Percentiles rank a stretch among this genome's conserved stretches.
phyloP scores from a whole-genome alignment of 2,888 invertebrate species.

The Trachelus stipa region DNA sequence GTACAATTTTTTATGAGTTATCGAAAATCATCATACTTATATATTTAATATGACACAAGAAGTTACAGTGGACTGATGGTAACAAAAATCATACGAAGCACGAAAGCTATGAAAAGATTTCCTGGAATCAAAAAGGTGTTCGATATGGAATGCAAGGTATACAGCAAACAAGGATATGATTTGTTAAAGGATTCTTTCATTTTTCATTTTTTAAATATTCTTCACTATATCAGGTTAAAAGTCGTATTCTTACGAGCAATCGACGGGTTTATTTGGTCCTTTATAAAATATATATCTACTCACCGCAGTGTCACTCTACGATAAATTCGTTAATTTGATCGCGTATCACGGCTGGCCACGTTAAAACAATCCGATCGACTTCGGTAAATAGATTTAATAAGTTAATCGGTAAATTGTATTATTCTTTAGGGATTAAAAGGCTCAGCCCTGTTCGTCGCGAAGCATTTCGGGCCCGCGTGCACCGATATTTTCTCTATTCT shows the following conservation, averaged over 20 bases:
- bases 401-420: not conserved
- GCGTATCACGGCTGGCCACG: not conserved
- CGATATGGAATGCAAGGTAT: not conserved
- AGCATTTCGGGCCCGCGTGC: not conserved
- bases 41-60: not conserved
- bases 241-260: constrained; percentile 9
- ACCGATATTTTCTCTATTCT: not conserved
- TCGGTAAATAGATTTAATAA: not conserved
- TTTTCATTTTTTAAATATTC: constrained; percentile 19
- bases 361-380: not conserved
- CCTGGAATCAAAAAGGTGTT: not conserved
- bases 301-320: not conserved
- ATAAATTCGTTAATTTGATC: not conserved
- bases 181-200: not conserved
- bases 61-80: not conserved
- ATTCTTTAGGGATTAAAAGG: not conserved
- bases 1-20: not conserved
- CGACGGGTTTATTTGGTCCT: not conserved
- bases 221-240: constrained; percentile 22
- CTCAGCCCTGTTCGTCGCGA: not conserved
- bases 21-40: not conserved
- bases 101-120: not conserved
- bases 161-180: not conserved
- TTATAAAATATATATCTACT: not conserved
- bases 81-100: not conserved